Conservation (phyloP, 1,140 invertebrate species). For the Drosophila nigrodunni region DNA sequence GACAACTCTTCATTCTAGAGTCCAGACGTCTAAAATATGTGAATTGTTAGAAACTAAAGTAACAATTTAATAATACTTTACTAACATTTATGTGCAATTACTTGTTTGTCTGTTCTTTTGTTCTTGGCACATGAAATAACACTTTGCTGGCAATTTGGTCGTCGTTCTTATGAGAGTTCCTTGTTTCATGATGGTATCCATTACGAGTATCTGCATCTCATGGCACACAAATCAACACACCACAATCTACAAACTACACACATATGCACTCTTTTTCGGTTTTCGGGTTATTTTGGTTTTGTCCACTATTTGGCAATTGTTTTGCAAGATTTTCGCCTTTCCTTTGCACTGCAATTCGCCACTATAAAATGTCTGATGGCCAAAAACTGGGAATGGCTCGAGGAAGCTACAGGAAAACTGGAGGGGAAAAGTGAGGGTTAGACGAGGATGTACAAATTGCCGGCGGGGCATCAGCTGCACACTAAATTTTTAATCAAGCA, state of each 20-base stretch:
- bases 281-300: slow-evolving; percentile 23
- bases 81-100: not conserved
- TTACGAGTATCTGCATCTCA: slow-evolving; percentile 27
- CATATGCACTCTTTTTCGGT: slow-evolving; percentile 30
- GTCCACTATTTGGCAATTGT: slow-evolving; percentile 51
- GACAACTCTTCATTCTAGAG: too few relatives aligned
- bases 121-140: slow-evolving; percentile 2
- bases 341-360: slow-evolving; percentile 13
- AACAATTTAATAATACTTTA: slow-evolving; percentile 1
- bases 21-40: not conserved
- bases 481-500: slow-evolving; percentile 82
- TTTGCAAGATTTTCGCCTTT: slow-evolving; percentile 40
- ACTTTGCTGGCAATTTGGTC: not conserved
- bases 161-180: slow-evolving; percentile 1
- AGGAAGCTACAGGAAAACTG: not conserved
- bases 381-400: slow-evolving; percentile 24
- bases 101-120: not conserved
- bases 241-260: slow-evolving; percentile 21
- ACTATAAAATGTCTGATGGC: slow-evolving; percentile 45
- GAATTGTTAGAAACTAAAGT: not conserved
- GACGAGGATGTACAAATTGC: slow-evolving; percentile 54
- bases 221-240: slow-evolving; percentile 28
- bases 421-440: slow-evolving; percentile 13
- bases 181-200: slow-evolving; percentile 18
- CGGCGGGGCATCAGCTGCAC: slow-evolving; percentile 46